Evolutionary conservation across 2,113 vertebrate genomes (phyloP).

Genomic region (Aldabrachelys gigantea): DNA sequence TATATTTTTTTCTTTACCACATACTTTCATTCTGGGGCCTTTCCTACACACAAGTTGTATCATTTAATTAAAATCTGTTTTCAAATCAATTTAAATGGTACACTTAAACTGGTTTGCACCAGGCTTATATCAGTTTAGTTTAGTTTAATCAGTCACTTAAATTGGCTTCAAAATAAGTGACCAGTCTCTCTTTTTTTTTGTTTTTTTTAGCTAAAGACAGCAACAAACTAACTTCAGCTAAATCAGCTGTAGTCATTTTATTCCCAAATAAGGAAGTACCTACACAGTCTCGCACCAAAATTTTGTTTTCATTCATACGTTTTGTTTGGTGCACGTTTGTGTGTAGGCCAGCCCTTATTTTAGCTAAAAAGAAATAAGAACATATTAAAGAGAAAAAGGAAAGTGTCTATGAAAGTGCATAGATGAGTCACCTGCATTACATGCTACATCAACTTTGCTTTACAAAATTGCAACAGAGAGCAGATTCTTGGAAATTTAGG

Average conservation of each 20-base stretch:
- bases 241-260: conserved; percentile 20
- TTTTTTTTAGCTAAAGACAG: not conserved
- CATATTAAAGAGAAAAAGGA: not conserved
- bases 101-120: not conserved
- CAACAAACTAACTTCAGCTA: conserved; percentile 16
- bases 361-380: not conserved
- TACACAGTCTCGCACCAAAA: not conserved
- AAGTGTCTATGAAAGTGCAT: fast-evolving
- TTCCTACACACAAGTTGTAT: not conserved
- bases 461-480: not conserved
- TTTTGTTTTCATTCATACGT: not conserved
- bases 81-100: conserved; percentile 12
- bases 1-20: not conserved
- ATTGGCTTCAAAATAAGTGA: not conserved
- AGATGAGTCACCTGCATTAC: not conserved
- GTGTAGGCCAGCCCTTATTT: not conserved
- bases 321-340: not conserved
- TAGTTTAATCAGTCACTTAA: not conserved
- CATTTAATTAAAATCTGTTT: not conserved
- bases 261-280: not conserved
- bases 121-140: not conserved
- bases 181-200: not conserved
- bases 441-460: not conserved
- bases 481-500: not conserved
- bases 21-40: not conserved